Evolutionary conservation across 2,888 invertebrate genomes (phyloP).

Genomic region (Slavum lentiscoides): DNA sequence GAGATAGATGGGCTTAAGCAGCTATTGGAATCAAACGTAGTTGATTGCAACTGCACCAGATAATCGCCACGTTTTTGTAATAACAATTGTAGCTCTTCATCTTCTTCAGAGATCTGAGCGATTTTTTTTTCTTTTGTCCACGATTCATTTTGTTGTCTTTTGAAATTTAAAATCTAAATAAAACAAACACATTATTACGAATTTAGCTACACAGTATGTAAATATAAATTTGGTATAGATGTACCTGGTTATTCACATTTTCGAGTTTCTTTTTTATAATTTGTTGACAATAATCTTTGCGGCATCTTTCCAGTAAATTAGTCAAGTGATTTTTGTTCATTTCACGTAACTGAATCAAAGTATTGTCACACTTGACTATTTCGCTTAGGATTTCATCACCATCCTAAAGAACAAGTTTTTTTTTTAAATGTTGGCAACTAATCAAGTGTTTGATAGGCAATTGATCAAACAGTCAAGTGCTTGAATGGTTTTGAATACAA

Average conservation of each 20-base stretch:
- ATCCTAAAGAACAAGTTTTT: constrained; percentile 60
- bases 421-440: not conserved
- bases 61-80: constrained; percentile 25
- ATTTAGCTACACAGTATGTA: not conserved
- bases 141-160: constrained; percentile 37
- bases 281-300: constrained; percentile 78
- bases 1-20: not conserved
- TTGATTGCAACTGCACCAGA: constrained; percentile 6
- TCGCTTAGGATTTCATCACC: constrained; percentile 88
- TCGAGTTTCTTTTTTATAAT: constrained; percentile 77
- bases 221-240: not conserved
- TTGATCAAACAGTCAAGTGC: too few relatives aligned
- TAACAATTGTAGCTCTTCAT: constrained; percentile 16
- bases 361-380: constrained; percentile 84
- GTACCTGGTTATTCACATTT: constrained; percentile 71
- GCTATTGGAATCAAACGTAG: not conserved
- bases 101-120: constrained; percentile 22
- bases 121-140: constrained; percentile 38
- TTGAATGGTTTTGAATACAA: too few relatives aligned
- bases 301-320: constrained; percentile 70
- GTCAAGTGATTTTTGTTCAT: constrained; percentile 79
- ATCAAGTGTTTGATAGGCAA: not conserved
- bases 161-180: constrained; percentile 46
- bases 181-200: not conserved
- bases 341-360: constrained; percentile 74